A percentile compares a stretch with the other conserved stretches of the same genome.
Conservation (phyloP, 2,888 invertebrate species). For the Catocala nupta region DNA sequence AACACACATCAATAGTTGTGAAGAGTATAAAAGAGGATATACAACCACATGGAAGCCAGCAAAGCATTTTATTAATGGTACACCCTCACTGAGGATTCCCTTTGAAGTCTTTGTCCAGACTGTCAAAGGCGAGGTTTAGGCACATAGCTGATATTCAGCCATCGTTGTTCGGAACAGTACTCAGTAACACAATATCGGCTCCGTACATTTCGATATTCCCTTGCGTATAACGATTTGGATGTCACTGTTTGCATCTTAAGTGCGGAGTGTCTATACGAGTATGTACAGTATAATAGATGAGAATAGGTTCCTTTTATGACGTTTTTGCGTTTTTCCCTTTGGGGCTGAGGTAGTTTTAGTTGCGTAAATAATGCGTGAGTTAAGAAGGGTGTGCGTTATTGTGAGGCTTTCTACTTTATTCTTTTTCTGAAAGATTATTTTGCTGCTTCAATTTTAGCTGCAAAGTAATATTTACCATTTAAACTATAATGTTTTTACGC, state of each 20-base stretch:
- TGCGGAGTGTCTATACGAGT: constrained; percentile 54
- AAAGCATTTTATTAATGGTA: constrained; percentile 45
- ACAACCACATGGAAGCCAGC: constrained; percentile 26
- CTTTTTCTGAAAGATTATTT: constrained; percentile 20
- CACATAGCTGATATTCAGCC: constrained; percentile 44
- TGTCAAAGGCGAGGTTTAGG: constrained; percentile 57
- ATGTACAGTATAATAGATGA: constrained; percentile 23
- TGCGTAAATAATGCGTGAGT: constrained; percentile 30
- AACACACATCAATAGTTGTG: constrained; percentile 20
- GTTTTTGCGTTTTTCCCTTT: constrained; percentile 29
- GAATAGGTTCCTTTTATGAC: constrained; percentile 37
- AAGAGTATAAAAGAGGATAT: constrained; percentile 21
- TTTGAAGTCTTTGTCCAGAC: constrained; percentile 53
- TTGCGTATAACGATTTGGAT: constrained; percentile 66
- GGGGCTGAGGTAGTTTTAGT: constrained; percentile 29
- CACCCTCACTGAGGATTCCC: constrained; percentile 34
- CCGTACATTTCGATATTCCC: constrained; percentile 64
- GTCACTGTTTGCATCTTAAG: constrained; percentile 80
- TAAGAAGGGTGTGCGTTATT: constrained; percentile 26
- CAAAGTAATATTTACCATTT: background rate
- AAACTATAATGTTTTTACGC: background rate
- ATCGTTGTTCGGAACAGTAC: constrained; percentile 59
- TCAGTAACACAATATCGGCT: constrained; percentile 69
- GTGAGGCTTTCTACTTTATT: constrained; percentile 17
- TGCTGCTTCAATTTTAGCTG: constrained; percentile 16